Conservation (phyloP, 2,888 invertebrate genomes). For the Apomyelois bistriatella region DNA sequence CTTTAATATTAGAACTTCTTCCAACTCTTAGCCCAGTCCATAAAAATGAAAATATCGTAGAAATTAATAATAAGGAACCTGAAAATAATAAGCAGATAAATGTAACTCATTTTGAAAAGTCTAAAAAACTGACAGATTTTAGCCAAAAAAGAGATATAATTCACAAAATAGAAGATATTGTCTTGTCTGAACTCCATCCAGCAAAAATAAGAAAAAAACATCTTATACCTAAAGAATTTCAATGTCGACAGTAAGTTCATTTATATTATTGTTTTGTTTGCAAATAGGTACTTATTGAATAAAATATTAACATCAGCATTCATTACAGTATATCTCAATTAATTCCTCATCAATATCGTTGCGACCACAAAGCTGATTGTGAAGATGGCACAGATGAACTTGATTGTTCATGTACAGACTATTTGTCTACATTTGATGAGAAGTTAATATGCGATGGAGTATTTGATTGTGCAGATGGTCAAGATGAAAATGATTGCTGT, state of each 20-base stretch:
- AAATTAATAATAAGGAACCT: conserved; percentile 15
- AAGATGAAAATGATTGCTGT: conserved; percentile 88
- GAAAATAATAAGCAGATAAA: conserved; percentile 13
- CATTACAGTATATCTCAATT: conserved; percentile 81
- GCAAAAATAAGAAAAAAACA: conserved; percentile 56
- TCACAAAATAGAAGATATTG: conserved; percentile 41
- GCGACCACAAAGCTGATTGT: conserved; percentile 86
- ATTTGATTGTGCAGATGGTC: conserved; percentile 86
- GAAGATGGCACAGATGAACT: conserved; percentile 91
- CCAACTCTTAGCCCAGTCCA: conserved; percentile 20
- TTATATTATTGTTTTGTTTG: no score
- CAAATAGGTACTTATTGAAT: no score
- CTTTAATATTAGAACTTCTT: conserved; percentile 30
- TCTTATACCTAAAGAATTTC: conserved; percentile 51
- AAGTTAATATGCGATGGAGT: conserved; percentile 86
- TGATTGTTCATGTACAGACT: conserved; percentile 86
- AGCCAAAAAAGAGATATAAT: conserved; percentile 29
- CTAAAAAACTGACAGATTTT: conserved; percentile 32
- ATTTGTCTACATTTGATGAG: conserved; percentile 72
- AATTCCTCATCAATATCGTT: conserved; percentile 80
- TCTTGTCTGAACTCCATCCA: conserved; percentile 46
- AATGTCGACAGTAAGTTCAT: conserved; percentile 61
- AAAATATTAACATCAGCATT: neutral
- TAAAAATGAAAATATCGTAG: conserved; percentile 16
- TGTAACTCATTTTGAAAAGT: conserved; percentile 5